Evolutionary conservation across 2,113 vertebrate species (phyloP), one percentile per base, ranked within the genome.

Genomic region (Tachuris rubrigastra): DNA sequence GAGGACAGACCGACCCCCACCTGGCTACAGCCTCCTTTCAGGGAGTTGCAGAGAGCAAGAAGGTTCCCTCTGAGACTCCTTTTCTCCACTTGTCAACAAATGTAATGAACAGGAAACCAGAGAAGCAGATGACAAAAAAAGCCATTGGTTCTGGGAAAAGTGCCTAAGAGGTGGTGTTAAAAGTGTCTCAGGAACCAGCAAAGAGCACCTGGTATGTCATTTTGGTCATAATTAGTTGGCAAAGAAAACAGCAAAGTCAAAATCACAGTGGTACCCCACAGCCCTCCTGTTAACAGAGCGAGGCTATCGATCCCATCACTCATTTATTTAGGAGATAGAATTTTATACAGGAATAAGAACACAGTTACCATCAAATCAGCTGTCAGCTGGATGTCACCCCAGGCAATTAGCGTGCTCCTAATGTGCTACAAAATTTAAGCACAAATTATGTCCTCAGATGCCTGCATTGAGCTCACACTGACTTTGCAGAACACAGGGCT

Each of bases 181-280:
- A 89, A 96, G 72, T 53, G 56, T 78, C 85, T 84, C 47, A 33
- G 92, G 87, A 95, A 77, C 50, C 80, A 80, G 85, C 0, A 3
- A 74, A 81, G 76, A 92, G 93, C 93, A 90, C 85, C 85, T 78
- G 84, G 73, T 87, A 91, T 93, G 92, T 93, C 90, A 94, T 89
- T 96, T 96, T 90, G 75, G 93, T 89, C 95, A 85, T 96, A 97
- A 97, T 97, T 96, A 94, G 60, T 87, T 94, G 95, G 92, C 90
- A 96, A 94, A 90, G 92, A 95, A 90, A 95, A 89, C 69, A 82
- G 76, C 2, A 3, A 90, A 92, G 92, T 68, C 92, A 87, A 96
- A 97, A 79, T 85, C 93, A 89, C 96, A 85, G 95, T 76, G 95
- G 95, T 89, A 69, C 80, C 22, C 44, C 69, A 30, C 56, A 95